Evolutionary conservation across 2,888 invertebrate genomes (phyloP), one percentile per base, ranked within the genome.

Genomic region (Clivina fossor): DNA sequence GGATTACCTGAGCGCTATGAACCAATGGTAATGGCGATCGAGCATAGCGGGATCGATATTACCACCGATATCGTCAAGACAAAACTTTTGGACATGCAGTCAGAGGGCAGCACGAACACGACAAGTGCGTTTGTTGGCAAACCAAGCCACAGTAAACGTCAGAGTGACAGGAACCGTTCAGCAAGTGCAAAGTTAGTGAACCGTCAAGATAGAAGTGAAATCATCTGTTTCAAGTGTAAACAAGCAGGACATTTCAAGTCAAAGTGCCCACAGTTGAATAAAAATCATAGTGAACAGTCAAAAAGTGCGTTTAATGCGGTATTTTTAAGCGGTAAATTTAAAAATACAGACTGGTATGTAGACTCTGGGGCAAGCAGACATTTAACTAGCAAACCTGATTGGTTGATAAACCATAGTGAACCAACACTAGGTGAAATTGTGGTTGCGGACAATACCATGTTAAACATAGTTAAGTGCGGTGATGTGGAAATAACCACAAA

Each of bases 1-100:
- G 57, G 40, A 38, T 40, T 57, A 15, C 49, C 49, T 22, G 58
- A 53, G 38, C 15, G 22, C n/a, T 57, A 47, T 33, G 19, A 40
- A 8, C 47, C 57, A 5, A 47, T 57, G 53, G 37, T 57, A 4
- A 40, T 57, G 11, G 32, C 46, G 2, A 16, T 46, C 11, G 32
- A 46, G 15, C 46, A 46, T n/a, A 32, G 20, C 2, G 46, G 46
- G 5, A 46, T 46, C 19, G 8, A 30, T 3, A 46, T 46, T 5
- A 20, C 4, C 4, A 32, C 46, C 8, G 46, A 33, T 20, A 19
- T 18, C 8, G 33, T 32, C 4, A 46, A 46, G 20, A 11, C 32
- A 8, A 46, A 46, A 13, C n/a, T 46, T 20, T 9, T 46, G 4
- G 46, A 46, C 20, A 46, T 46, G 33, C 9, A 46, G 9, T 11